phyloP scores from a whole-genome alignment of 2,888 invertebrate species.

The Punctoribates punctum region DNA sequence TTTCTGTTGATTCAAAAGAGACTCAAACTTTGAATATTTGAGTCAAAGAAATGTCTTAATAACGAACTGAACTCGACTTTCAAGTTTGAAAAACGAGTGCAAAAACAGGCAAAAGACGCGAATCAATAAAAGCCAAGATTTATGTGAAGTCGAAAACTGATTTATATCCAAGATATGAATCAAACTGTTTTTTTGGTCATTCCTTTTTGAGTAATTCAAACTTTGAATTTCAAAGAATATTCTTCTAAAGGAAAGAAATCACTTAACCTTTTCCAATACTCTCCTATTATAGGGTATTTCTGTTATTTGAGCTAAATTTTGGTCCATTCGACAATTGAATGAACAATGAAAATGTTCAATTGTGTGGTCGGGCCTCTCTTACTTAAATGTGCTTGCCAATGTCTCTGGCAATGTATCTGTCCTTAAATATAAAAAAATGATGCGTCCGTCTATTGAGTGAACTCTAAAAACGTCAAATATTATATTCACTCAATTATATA shows the following conservation, averaged over 20 bases:
- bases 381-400: too few species aligned
- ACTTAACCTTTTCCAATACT: too few species aligned
- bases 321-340: too few species aligned
- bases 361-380: too few species aligned
- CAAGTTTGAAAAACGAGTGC: constrained; percentile 5
- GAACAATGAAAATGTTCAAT: too few species aligned
- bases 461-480: too few species aligned
- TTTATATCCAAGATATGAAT: constrained; percentile 13
- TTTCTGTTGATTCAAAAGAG: not conserved
- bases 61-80: constrained; percentile 3
- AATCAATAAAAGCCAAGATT: constrained; percentile 27
- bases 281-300: too few species aligned
- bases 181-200: constrained; percentile 3
- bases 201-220: not conserved
- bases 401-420: too few species aligned
- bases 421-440: too few species aligned
- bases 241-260: not conserved
- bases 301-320: too few species aligned
- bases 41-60: constrained; percentile 15
- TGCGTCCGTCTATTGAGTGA: too few species aligned
- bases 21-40: not conserved
- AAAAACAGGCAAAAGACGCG: constrained; percentile 4
- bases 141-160: constrained; percentile 7
- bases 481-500: too few species aligned
- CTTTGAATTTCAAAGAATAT: not conserved